Percentiles rank a stretch among this genome's conserved stretches.
These are phyloP conservation scores for Salarias fasciatus DNA, from an alignment of 2,797 vertebrate genomes.

Conservation along the genomic window DNA sequence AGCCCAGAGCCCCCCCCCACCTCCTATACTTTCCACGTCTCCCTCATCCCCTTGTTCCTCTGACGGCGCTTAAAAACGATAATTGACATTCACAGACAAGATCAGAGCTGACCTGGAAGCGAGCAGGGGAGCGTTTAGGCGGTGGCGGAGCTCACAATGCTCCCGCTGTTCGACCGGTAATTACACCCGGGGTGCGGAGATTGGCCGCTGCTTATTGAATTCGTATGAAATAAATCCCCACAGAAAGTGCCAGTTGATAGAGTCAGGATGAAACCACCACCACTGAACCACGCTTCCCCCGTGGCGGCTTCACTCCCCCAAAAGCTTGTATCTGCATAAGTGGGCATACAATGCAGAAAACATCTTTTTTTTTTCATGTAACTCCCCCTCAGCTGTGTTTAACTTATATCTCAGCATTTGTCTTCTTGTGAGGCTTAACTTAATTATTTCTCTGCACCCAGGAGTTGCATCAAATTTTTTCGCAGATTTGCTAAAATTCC, in stretches of 20 bases:
- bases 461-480: slow-evolving; percentile 24
- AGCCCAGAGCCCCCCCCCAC: not conserved
- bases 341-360: not conserved
- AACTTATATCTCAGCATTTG: slow-evolving; percentile 6
- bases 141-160: slow-evolving; percentile 66
- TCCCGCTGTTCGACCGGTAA: slow-evolving; percentile 77
- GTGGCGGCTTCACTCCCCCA: slow-evolving; percentile 16
- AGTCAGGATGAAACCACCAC: slow-evolving; percentile 31
- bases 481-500: slow-evolving; percentile 17
- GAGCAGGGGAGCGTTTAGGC: slow-evolving; percentile 73
- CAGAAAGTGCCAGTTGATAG: slow-evolving; percentile 43
- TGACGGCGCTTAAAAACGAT: slow-evolving; percentile 67
- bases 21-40: too few relatives aligned
- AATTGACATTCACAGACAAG: slow-evolving; percentile 84
- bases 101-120: slow-evolving; percentile 78
- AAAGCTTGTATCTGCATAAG: not conserved
- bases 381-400: not conserved
- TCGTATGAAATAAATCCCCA: slow-evolving; percentile 80
- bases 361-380: not conserved
- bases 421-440: slow-evolving; percentile 24
- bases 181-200: slow-evolving; percentile 77
- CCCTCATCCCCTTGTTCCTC: slow-evolving; percentile 36
- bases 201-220: slow-evolving; percentile 78
- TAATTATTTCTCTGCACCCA: slow-evolving; percentile 31
- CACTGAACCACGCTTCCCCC: slow-evolving; percentile 15